A percentile compares a stretch with the other conserved stretches of the same genome.
Evolutionary conservation across 2,888 invertebrate genomes (phyloP).

Genomic region (Gymnosoma rotundatum): DNA sequence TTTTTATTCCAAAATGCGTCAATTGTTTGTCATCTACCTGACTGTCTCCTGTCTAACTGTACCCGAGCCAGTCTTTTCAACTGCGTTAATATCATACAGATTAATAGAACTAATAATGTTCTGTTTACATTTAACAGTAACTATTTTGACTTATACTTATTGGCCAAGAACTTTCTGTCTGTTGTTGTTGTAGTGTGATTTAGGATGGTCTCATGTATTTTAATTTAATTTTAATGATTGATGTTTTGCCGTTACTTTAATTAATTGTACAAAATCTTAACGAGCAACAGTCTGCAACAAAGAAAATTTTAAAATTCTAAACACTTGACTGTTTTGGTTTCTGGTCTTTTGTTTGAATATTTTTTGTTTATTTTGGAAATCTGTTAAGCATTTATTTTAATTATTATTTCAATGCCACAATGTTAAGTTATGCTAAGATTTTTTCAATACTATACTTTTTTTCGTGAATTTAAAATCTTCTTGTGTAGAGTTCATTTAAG

Average conservation of each 20-base stretch:
- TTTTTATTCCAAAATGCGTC: neutral
- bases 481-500: too few relatives aligned
- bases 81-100: slow-evolving; percentile 18
- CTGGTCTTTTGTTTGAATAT: neutral
- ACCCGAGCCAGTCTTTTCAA: neutral
- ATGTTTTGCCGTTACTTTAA: slow-evolving; percentile 8
- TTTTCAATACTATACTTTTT: too few relatives aligned
- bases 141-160: neutral
- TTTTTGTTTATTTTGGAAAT: slow-evolving; percentile 20
- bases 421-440: too few relatives aligned
- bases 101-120: slow-evolving; percentile 15
- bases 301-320: neutral
- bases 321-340: slow-evolving; percentile 16
- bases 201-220: neutral
- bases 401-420: too few relatives aligned
- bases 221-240: slow-evolving; percentile 9
- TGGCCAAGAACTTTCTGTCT: neutral
- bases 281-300: neutral
- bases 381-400: slow-evolving; percentile 15
- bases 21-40: neutral
- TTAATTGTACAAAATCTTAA: neutral
- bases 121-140: neutral
- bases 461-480: too few relatives aligned
- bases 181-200: too few relatives aligned
- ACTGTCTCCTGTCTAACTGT: slow-evolving; percentile 10